These are phyloP conservation scores for Lichenostomus cassidix DNA, from an alignment of 2,113 vertebrate species.

Conservation along the genomic window DNA sequence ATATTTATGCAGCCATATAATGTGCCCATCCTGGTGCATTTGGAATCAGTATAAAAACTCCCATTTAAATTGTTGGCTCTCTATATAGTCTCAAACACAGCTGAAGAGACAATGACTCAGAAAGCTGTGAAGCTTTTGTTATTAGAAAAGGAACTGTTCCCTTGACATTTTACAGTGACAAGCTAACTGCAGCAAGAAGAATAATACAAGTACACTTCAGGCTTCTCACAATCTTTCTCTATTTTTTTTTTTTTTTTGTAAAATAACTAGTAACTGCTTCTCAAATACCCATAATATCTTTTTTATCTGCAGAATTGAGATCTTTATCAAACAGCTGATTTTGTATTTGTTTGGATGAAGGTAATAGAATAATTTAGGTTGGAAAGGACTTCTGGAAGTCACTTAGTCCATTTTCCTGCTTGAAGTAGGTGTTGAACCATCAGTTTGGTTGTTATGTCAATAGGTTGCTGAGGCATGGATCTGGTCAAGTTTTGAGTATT, in stretches of 20 bases:
- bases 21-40: not conserved
- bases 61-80: not conserved
- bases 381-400: not conserved
- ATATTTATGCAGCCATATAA: not conserved
- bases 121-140: constrained; percentile 10
- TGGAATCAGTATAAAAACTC: not conserved
- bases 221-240: not conserved
- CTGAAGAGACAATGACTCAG: constrained; percentile 10
- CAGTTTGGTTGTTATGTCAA: not conserved
- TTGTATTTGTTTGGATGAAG: not conserved
- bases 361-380: not conserved
- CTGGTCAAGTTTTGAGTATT: not conserved
- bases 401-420: not conserved
- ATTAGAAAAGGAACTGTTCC: constrained; percentile 11
- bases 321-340: not conserved
- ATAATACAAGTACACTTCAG: not conserved
- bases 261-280: not conserved
- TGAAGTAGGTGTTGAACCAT: not conserved
- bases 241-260: not conserved
- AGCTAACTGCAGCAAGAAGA: not conserved
- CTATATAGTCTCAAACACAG: not conserved
- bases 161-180: not conserved
- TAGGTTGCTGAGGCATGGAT: not conserved
- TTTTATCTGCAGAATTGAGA: not conserved
- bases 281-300: not conserved